Conservation (phyloP, 1,140 invertebrate species). For the Zaprionus capensis region DNA sequence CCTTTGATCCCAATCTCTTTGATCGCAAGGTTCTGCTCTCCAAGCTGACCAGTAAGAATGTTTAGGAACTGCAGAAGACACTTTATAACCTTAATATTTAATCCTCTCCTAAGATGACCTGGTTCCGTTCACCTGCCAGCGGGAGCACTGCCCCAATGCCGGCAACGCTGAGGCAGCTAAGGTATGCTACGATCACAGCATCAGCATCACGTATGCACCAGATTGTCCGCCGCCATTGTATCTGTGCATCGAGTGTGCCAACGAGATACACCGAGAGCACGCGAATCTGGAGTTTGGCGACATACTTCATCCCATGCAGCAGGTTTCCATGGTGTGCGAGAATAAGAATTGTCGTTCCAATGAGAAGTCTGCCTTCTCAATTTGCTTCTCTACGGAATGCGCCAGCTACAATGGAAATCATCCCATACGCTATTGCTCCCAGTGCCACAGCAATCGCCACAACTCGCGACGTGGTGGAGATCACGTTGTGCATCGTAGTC, state of each 20-base stretch:
- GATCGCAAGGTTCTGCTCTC: slow-evolving; percentile 95
- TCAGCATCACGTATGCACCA: slow-evolving; percentile 92
- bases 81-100: slow-evolving; percentile 22
- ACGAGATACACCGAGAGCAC: slow-evolving; percentile 93
- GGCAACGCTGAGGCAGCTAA: slow-evolving; percentile 94
- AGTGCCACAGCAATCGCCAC: slow-evolving; percentile 95
- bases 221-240: slow-evolving; percentile 97
- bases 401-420: slow-evolving; percentile 97
- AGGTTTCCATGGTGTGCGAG: slow-evolving; percentile 97
- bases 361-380: slow-evolving; percentile 97
- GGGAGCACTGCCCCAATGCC: slow-evolving; percentile 93
- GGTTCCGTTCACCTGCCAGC: slow-evolving; percentile 92
- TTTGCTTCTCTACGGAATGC: slow-evolving; percentile 98
- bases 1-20: slow-evolving; percentile 96
- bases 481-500: slow-evolving; percentile 94
- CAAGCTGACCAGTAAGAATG: slow-evolving; percentile 92
- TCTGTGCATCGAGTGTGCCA: slow-evolving; percentile 98
- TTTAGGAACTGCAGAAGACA: not conserved
- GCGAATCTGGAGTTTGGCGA: slow-evolving; percentile 95
- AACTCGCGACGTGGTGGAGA: slow-evolving; percentile 93
- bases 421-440: slow-evolving; percentile 96
- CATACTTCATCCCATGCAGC: slow-evolving; percentile 96
- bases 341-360: slow-evolving; percentile 98
- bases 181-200: slow-evolving; percentile 95
- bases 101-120: slow-evolving; percentile 86